A percentile compares a stretch with the other conserved stretches of the same genome.
Conservation (phyloP, 2,888 invertebrate species). For the Laspeyria flexula region DNA sequence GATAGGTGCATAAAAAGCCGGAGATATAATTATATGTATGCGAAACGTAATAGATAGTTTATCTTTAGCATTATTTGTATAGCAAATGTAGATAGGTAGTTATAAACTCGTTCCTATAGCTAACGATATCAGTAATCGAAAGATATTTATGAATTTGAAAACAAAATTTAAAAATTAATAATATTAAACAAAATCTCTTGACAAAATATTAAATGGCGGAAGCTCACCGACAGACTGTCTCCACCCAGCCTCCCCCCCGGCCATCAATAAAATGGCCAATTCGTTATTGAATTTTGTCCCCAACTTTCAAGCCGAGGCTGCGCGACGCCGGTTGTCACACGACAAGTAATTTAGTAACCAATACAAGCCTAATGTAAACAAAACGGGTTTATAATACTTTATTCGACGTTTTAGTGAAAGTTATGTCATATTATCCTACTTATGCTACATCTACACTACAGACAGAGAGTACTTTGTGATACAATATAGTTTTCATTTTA, state of each 20-base stretch:
- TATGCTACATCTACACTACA: constrained; percentile 67
- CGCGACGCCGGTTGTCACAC: constrained; percentile 82
- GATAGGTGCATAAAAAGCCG: constrained; percentile 38
- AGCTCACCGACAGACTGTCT: constrained; percentile 78
- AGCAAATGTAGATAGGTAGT: constrained; percentile 34
- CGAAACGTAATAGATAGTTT: constrained; percentile 34
- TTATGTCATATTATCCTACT: constrained; percentile 81
- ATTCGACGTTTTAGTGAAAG: constrained; percentile 72
- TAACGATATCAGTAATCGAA: constrained; percentile 44
- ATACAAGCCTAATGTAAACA: constrained; percentile 77
- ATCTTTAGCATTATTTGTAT: constrained; percentile 48
- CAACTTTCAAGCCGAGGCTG: constrained; percentile 78
- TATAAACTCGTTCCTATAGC: constrained; percentile 30
- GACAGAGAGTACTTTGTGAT: constrained; percentile 64
- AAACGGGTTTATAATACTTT: constrained; percentile 63
- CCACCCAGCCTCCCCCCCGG: constrained; percentile 83
- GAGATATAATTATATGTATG: constrained; percentile 23
- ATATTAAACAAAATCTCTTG: constrained; percentile 54
- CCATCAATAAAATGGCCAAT: constrained; percentile 87
- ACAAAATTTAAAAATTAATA: constrained; percentile 58
- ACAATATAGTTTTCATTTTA: constrained; percentile 49
- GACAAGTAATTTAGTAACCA: constrained; percentile 74
- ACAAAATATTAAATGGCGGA: constrained; percentile 79
- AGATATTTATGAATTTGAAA: constrained; percentile 56
- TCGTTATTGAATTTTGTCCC: constrained; percentile 85